phyloP scores from a whole-genome alignment of 64 coral and sea anemone genomes.

The Hydrozoanthus tunicans region DNA sequence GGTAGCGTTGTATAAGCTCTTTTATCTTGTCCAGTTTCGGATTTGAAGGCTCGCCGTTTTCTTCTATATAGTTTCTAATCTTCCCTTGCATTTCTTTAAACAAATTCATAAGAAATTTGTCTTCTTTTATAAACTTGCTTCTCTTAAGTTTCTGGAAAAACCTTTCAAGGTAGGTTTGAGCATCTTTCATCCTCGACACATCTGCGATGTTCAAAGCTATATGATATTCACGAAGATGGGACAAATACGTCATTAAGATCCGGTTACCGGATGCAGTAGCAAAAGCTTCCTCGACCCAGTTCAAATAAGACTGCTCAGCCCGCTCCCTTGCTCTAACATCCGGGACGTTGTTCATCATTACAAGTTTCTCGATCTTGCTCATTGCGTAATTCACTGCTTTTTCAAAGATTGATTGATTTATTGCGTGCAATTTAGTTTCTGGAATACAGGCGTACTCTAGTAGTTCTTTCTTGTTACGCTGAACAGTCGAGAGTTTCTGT shows the following conservation, averaged over 20 bases:
- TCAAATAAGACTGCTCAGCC: slow-evolving; percentile 52
- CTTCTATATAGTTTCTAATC: slow-evolving; percentile 7
- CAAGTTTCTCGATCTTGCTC: background rate
- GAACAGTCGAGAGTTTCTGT: slow-evolving; percentile 61
- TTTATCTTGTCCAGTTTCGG: slow-evolving; percentile 56
- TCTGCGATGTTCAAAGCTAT: slow-evolving; percentile 65
- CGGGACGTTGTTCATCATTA: background rate
- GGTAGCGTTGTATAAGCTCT: background rate
- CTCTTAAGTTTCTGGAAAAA: slow-evolving; percentile 35
- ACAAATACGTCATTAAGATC: slow-evolving; percentile 46
- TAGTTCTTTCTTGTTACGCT: slow-evolving; percentile 43
- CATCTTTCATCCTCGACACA: slow-evolving; percentile 63
- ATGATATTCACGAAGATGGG: slow-evolving; percentile 56
- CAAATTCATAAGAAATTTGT: slow-evolving; percentile 23
- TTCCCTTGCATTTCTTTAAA: slow-evolving; percentile 29
- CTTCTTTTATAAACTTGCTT: slow-evolving; percentile 52
- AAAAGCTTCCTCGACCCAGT: slow-evolving; percentile 10
- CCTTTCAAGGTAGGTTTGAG: slow-evolving; percentile 26
- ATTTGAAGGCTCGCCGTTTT: slow-evolving; percentile 64
- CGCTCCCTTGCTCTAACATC: slow-evolving; percentile 10
- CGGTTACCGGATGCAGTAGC: slow-evolving; percentile 15
- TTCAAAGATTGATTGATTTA: background rate
- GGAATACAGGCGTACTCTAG: background rate
- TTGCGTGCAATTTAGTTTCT: background rate
- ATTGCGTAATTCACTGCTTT: background rate